Percentiles rank a stretch among this genome's conserved stretches.
phyloP scores from a whole-genome alignment of 2,113 vertebrate genomes.

The Pseudolaguvia tuberculata region DNA sequence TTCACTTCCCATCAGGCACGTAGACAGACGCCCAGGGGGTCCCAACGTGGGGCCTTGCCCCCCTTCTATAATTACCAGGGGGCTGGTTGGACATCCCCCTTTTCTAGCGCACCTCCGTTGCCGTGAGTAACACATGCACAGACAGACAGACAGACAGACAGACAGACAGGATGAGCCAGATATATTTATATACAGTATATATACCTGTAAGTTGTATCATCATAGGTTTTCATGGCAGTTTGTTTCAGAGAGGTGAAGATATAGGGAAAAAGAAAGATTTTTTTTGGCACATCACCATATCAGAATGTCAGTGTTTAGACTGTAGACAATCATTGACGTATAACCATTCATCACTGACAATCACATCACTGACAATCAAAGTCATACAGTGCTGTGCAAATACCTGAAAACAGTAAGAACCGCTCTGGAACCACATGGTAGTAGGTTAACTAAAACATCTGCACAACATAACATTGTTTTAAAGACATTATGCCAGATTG shows the following conservation, averaged over 20 bases:
- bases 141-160: slow-evolving; percentile 74
- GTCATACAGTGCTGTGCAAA: neutral
- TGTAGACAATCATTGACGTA: slow-evolving; percentile 4
- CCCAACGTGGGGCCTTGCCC: slow-evolving; percentile 70
- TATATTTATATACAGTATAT: neutral
- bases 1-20: slow-evolving; percentile 93
- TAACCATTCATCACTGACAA: slow-evolving; percentile 12
- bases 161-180: slow-evolving; percentile 58
- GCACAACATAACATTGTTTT: no score
- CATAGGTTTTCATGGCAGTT: neutral
- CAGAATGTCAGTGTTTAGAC: slow-evolving; percentile 11
- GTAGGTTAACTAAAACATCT: no score
- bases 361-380: slow-evolving; percentile 20
- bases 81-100: slow-evolving; percentile 71
- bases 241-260: slow-evolving; percentile 3
- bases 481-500: no score
- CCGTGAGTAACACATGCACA: slow-evolving; percentile 76
- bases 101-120: slow-evolving; percentile 77
- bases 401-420: no score
- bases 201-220: neutral
- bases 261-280: neutral
- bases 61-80: slow-evolving; percentile 79
- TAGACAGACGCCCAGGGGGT: slow-evolving; percentile 75
- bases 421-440: no score
- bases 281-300: neutral